A percentile compares a stretch with the other conserved stretches of the same genome.
These are phyloP conservation scores for Asobara japonica DNA, from an alignment of 1,140 invertebrate genomes.

Conservation along the genomic window DNA sequence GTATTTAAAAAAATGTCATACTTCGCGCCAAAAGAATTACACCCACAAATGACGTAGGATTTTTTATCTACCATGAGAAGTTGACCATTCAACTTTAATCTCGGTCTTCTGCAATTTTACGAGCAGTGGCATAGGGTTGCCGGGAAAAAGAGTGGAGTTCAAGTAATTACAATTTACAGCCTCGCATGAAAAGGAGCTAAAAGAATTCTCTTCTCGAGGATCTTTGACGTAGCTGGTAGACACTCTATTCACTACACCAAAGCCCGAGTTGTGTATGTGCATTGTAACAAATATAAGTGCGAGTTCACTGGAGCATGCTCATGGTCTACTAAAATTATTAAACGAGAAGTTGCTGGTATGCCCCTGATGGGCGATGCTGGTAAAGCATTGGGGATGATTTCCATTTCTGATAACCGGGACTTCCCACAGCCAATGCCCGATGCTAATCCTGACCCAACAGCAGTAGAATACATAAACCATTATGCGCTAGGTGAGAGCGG, in stretches of 20 bases:
- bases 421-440: not conserved
- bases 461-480: not conserved
- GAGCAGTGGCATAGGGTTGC: not conserved
- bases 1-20: too few species aligned
- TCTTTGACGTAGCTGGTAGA: too few species aligned
- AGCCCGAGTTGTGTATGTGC: too few species aligned
- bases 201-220: too few species aligned
- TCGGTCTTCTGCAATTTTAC: not conserved
- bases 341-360: too few species aligned
- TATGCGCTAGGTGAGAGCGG: not conserved
- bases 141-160: not conserved
- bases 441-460: not conserved
- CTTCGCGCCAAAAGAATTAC: too few species aligned
- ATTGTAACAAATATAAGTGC: too few species aligned
- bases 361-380: too few species aligned
- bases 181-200: not conserved
- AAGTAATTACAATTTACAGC: slow-evolving; percentile 2
- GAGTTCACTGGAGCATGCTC: too few species aligned
- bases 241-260: too few species aligned
- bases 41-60: not conserved
- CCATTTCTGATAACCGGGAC: not conserved
- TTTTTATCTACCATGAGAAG: not conserved
- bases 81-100: slow-evolving; percentile 3
- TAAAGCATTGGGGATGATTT: too few species aligned
- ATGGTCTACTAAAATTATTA: too few species aligned